Evolutionary conservation across 2,797 vertebrate species (phyloP).

Genomic region (Enteromius trimaculatus): DNA sequence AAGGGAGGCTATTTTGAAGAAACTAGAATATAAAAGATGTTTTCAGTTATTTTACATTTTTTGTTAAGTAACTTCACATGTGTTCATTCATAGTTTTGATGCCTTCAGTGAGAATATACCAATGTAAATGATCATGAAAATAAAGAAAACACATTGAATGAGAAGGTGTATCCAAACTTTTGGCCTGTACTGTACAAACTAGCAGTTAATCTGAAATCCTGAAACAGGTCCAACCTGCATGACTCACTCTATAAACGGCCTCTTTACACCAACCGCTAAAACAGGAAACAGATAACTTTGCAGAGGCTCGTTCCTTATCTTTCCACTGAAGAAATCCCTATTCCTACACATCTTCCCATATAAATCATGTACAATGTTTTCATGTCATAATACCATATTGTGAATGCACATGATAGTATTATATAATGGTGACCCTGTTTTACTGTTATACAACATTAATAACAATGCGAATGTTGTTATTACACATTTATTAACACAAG

Average conservation of each 20-base stretch:
- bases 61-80: no score
- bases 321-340: background rate
- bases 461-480: background rate
- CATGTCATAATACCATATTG: background rate
- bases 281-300: constrained; percentile 25
- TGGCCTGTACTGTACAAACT: background rate
- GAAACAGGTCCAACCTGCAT: constrained; percentile 44
- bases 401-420: background rate
- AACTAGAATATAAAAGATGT: no score
- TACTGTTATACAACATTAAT: constrained; percentile 24
- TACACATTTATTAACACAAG: constrained; percentile 5
- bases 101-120: no score
- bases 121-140: no score
- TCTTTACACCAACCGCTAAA: constrained; percentile 14
- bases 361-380: background rate
- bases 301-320: background rate
- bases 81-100: no score
- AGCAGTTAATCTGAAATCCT: constrained; percentile 42
- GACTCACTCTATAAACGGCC: constrained; percentile 26
- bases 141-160: no score
- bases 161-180: no score
- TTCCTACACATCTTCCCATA: constrained; percentile 5
- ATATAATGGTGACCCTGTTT: background rate
- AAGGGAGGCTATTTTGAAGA: no score
- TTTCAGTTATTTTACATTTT: no score